Base-by-base conservation (phyloP, 2,797 vertebrate species). In the Simalia tracyae region DNA sequence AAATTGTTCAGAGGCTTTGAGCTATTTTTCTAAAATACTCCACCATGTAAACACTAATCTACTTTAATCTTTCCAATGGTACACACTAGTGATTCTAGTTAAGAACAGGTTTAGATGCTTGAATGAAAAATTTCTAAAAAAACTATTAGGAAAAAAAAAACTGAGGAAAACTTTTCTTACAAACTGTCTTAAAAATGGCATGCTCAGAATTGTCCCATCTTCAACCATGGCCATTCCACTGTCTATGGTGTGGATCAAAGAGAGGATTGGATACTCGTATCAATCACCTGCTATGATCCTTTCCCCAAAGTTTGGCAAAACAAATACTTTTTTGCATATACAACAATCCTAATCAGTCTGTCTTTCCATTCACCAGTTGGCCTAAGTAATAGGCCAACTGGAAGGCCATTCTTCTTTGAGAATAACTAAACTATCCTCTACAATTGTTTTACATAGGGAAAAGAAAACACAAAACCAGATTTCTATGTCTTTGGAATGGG, bases 401-500 rank as follows among this genome's bases (percentile, higher is more conserved):
- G 24, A 84, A 50, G n/a, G 14, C 61, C 31, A 89, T 26, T 17
- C 42, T 60, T 68, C 60, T 72, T 84, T 59, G 36, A 50, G 24
- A 91, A 14, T n/a, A 31, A 68, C 36, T 56, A 24, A 96, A 94
- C 93, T 93, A 95, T 95, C 88, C 91, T 91, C 59, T 91, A 86
- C 68, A 24, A n/a, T n/a, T 66, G 86, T 72, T 26, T 68, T 91
- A 60, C 46, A 96, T 95, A 93, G 64, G 94, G 90, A 0, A 0
- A 90, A 96, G 91, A 93, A 96, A 95, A 96, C 94, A 92, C 5
- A 63, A 91, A 91, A 89, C 92, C 95, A 95, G 94, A 96, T 87
- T 87, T 93, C 94, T 89, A 0, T 96, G 96, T 94, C 96, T 95
- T 94, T 97, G 95, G 96, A 97, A 96, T 0, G 0, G 95, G 95